These are phyloP conservation scores for Turnix velox DNA, from an alignment of 2,113 vertebrate genomes.

Conservation along the genomic window DNA sequence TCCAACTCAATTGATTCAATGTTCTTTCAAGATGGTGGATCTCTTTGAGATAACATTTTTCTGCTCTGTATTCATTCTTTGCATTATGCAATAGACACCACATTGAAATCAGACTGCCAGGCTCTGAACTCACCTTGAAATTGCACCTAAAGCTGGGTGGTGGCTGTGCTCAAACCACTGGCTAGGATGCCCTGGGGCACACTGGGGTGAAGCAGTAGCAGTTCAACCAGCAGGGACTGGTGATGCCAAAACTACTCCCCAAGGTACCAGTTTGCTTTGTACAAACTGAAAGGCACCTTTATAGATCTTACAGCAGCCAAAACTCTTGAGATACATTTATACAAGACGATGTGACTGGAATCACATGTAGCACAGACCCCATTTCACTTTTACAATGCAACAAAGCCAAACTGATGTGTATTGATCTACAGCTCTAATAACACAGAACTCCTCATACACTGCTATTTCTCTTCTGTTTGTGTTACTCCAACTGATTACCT, in stretches of 20 bases:
- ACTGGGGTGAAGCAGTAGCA: background rate
- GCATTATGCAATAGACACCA: background rate
- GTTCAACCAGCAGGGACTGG: background rate
- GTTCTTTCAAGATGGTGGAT: background rate
- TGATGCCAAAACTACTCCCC: background rate
- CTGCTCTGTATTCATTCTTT: background rate
- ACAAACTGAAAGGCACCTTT: background rate
- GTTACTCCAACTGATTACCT: background rate
- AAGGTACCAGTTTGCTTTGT: background rate
- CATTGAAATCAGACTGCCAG: background rate
- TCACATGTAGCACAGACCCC: background rate
- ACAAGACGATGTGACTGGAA: background rate
- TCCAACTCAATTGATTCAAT: too few relatives aligned
- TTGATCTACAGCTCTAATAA: constrained; percentile 5
- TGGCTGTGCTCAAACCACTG: background rate
- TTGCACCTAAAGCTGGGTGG: background rate
- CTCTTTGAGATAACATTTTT: background rate
- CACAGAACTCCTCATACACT: background rate
- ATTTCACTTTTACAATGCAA: background rate
- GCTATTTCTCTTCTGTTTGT: background rate
- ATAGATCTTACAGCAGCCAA: background rate
- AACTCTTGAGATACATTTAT: background rate
- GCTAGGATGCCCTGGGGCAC: background rate
- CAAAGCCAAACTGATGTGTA: background rate
- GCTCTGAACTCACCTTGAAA: background rate